phyloP scores from a whole-genome alignment of 2,113 vertebrate species.

The Scophthalmus maximus region DNA sequence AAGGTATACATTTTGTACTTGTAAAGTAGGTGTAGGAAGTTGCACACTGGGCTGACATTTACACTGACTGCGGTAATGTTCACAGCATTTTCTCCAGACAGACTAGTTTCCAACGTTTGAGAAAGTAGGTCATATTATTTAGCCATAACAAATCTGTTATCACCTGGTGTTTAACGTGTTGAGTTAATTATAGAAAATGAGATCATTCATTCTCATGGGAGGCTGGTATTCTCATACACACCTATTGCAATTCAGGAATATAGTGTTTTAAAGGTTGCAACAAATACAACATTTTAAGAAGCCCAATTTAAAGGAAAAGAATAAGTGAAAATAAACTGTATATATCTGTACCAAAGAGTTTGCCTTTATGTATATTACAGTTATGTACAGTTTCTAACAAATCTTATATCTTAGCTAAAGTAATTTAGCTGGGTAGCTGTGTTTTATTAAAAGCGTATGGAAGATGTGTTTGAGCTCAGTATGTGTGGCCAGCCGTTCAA shows the following conservation, averaged over 20 bases:
- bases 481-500: conserved; percentile 64
- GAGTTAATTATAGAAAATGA: conserved; percentile 42
- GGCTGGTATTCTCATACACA: conserved; percentile 73
- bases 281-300: conserved; percentile 56
- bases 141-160: conserved; percentile 31
- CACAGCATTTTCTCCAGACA: conserved; percentile 46
- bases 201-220: conserved; percentile 61
- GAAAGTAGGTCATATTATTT: conserved; percentile 53
- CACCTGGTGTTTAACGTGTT: conserved; percentile 57
- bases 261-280: conserved; percentile 67
- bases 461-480: conserved; percentile 72
- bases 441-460: conserved; percentile 84
- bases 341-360: conserved; percentile 88
- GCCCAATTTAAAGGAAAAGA: conserved; percentile 53
- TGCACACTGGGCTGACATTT: conserved; percentile 72
- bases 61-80: conserved; percentile 58
- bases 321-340: conserved; percentile 74
- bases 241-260: conserved; percentile 68
- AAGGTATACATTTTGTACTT: conserved; percentile 76
- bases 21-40: conserved; percentile 74
- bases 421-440: conserved; percentile 82
- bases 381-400: conserved; percentile 88
- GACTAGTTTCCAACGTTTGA: conserved; percentile 49
- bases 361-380: conserved; percentile 87
- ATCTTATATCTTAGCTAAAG: conserved; percentile 84